Evolutionary conservation across 1,140 invertebrate genomes (phyloP).

Genomic region (Palaemon carinicauda): DNA sequence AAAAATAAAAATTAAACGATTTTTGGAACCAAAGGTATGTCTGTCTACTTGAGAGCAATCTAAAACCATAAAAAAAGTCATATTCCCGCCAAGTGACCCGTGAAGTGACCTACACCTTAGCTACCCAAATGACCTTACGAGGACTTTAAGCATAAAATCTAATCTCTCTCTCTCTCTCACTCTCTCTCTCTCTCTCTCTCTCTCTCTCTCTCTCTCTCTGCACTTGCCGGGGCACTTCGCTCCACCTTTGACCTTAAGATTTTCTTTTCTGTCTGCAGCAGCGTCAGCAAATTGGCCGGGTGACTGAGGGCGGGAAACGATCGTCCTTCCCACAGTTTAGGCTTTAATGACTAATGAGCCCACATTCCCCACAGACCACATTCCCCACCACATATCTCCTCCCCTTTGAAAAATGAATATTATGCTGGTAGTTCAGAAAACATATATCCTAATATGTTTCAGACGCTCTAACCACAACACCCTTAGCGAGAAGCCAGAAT

Average conservation of each 20-base stretch:
- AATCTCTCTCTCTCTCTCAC: constrained; percentile 6
- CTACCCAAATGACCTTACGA: background rate
- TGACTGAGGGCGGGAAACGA: too few relatives aligned
- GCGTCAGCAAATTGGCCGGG: too few relatives aligned
- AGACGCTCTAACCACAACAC: too few relatives aligned
- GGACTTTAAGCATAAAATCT: background rate
- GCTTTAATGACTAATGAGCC: background rate
- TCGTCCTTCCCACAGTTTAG: too few relatives aligned
- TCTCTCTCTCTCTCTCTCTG: background rate
- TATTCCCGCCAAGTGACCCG: background rate
- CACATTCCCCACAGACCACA: background rate
- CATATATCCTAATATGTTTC: too few relatives aligned
- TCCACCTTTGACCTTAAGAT: background rate
- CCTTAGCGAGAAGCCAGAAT: too few relatives aligned
- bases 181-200: background rate
- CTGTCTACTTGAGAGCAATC: too few relatives aligned
- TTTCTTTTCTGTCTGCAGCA: too few relatives aligned
- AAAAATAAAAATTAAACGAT: too few relatives aligned
- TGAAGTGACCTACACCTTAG: background rate
- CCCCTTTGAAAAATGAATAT: background rate
- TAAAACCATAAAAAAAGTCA: too few relatives aligned
- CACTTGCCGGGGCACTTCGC: background rate
- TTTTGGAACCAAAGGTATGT: too few relatives aligned
- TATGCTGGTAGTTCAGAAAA: too few relatives aligned
- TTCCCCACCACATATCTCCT: background rate